Base-by-base conservation (phyloP, 2,888 invertebrate genomes). In the Acanthosepion lycidas region DNA sequence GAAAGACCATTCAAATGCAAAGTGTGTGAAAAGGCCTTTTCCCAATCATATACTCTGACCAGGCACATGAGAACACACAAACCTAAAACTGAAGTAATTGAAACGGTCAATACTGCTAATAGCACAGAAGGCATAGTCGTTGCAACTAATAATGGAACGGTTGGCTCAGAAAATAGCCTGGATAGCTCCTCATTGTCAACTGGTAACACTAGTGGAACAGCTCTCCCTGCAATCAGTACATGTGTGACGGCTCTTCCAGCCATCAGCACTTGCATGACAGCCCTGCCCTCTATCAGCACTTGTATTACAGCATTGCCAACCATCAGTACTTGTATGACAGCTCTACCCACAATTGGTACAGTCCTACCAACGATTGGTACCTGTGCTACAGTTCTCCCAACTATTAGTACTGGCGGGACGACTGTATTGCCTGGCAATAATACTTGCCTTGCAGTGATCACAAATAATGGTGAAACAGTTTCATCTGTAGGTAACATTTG, bases 31-130 rank as follows among this genome's bases (percentile, higher is more conserved):
- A 93, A 93, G 20, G 93, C 93, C 2, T 93, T 93, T 93, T 93
- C 93, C 28, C 93, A 93, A 53, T 93, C 93, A n/a, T 93, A 93
- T 51, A 93, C 93, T 42, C 49, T 93, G 26, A 93, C 93, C 93
- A 93, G 93, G 53, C 93, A 93, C 33, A 93, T 93, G 93, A 49
- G 93, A 49, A 93, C 93, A 53, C 93, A 93, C 53, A 93, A 93
- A 93, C 93, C 93, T 20, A 93, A 93, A 49, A 93, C 93, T 53
- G 93, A 93, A 93, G n/a, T 53, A 18, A 53, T 93, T n/a, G 93
- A 93, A 49, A 49, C 93, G 53, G 93, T 93, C 49, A 78, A 78
- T n/a, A 78, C 78, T 78, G 78, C 78, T 78, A 93, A 93, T 28
- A 49, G n/a, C 33, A 93, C 93, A 51, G 53, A 53, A 28, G 93